Evolutionary conservation across 1,140 invertebrate genomes (phyloP).

Genomic region (Ostrea denselamellosa): DNA sequence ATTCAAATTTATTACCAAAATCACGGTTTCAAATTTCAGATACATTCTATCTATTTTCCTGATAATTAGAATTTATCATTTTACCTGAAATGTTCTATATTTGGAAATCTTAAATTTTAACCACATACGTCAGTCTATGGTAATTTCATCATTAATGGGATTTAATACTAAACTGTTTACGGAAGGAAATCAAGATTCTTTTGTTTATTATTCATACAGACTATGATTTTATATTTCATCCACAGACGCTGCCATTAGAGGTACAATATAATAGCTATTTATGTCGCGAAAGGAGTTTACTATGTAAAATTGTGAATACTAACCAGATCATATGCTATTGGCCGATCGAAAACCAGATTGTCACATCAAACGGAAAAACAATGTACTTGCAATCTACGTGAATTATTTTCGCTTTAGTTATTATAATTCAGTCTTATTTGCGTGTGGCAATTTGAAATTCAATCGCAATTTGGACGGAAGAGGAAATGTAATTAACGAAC

Average conservation of each 20-base stretch:
- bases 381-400: neutral
- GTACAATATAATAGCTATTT: slow-evolving; percentile 2
- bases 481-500: neutral
- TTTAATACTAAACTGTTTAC: neutral
- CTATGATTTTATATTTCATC: neutral
- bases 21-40: too few species aligned
- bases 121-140: neutral
- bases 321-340: neutral
- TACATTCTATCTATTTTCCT: too few species aligned
- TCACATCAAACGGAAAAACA: neutral
- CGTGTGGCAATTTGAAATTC: neutral
- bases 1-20: too few species aligned
- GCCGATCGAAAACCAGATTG: neutral
- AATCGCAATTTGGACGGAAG: neutral
- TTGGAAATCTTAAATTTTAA: neutral
- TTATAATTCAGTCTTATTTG: neutral
- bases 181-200: neutral
- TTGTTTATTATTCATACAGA: neutral
- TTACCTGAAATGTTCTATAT: neutral
- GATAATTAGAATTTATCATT: too few species aligned
- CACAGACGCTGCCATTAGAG: slow-evolving; percentile 14
- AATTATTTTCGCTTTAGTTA: neutral
- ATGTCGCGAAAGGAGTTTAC: neutral
- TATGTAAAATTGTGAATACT: neutral
- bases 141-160: neutral